Percentiles rank a stretch among this genome's conserved stretches.
phyloP scores from a whole-genome alignment of 2,113 vertebrate species.

The Bubalus kerabau region DNA sequence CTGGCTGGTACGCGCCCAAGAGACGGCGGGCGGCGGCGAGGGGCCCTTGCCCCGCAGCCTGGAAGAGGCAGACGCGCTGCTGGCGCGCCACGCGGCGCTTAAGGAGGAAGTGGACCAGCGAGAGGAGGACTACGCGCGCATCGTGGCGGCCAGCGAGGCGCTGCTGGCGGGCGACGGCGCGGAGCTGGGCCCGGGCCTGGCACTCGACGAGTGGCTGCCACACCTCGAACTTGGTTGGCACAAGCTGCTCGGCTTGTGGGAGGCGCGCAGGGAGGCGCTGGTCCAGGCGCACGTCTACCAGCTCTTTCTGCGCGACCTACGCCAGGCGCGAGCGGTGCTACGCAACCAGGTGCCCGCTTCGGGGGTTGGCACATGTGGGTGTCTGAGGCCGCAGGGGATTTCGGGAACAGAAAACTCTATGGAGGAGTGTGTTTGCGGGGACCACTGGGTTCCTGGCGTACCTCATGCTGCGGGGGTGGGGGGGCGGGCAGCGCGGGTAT shows the following conservation, averaged over 20 bases:
- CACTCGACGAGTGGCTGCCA: slow-evolving; percentile 94
- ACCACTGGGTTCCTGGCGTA: neutral
- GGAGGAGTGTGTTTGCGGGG: neutral
- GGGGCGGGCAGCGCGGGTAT: neutral
- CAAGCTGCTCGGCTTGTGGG: slow-evolving; percentile 94
- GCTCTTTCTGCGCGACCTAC: slow-evolving; percentile 91
- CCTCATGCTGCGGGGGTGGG: neutral
- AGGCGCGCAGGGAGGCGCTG: slow-evolving; percentile 86
- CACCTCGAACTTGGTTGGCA: slow-evolving; percentile 94
- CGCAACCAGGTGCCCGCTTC: slow-evolving; percentile 86
- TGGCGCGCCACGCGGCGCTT: slow-evolving; percentile 88
- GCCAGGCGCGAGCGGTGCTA: slow-evolving; percentile 87
- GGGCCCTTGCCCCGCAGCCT: slow-evolving; percentile 86
- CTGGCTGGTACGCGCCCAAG: slow-evolving; percentile 94
- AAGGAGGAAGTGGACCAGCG: slow-evolving; percentile 95
- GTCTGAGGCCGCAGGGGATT: fast-evolving
- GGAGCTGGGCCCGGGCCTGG: slow-evolving; percentile 85
- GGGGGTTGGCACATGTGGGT: too few relatives aligned
- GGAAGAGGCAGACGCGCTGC: slow-evolving; percentile 86
- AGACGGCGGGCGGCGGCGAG: slow-evolving; percentile 82
- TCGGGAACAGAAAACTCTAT: neutral
- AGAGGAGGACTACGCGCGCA: slow-evolving; percentile 91
- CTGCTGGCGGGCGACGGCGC: slow-evolving; percentile 89
- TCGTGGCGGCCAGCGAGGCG: slow-evolving; percentile 90
- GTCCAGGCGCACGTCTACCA: slow-evolving; percentile 94